Evolutionary conservation across 2,797 vertebrate genomes (phyloP).

Genomic region (Leptatherina wallacei): DNA sequence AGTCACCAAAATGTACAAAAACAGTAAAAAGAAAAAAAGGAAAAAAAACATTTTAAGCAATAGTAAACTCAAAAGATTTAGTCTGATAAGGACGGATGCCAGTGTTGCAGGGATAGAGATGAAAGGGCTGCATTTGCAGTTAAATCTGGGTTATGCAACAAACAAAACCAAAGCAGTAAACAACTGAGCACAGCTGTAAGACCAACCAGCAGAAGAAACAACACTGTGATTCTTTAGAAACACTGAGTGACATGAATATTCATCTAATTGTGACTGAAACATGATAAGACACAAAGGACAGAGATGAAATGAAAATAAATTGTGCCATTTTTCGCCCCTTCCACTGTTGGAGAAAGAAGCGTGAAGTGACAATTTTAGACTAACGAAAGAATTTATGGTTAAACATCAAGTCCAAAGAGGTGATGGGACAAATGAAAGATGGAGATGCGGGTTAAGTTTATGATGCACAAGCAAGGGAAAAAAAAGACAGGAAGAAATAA

Average conservation of each 20-base stretch:
- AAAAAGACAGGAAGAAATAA: conserved; percentile 12
- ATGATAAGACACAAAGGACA: not conserved
- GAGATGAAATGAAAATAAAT: conserved; percentile 17
- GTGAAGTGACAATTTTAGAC: not conserved
- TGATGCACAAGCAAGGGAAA: not conserved
- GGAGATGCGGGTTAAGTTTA: conserved; percentile 12
- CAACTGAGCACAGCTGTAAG: conserved; percentile 1
- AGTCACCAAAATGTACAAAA: not conserved
- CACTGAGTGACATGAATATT: not conserved
- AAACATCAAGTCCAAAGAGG: conserved; percentile 7
- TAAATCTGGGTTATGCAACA: conserved; percentile 54
- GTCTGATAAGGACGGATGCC: conserved; percentile 1
- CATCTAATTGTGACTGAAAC: not conserved
- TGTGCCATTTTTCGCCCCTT: not conserved
- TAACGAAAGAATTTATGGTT: not conserved
- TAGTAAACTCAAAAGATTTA: conserved; percentile 4
- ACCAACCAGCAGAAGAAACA: not conserved
- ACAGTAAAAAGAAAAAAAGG: not conserved
- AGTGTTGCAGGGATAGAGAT: conserved; percentile 7
- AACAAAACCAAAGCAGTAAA: conserved; percentile 31
- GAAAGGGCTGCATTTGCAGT: conserved; percentile 20
- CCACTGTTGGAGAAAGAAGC: not conserved
- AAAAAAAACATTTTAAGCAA: not conserved
- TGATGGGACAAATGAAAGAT: conserved; percentile 40
- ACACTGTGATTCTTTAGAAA: conserved; percentile 10